A percentile compares a stretch with the other conserved stretches of the same genome.
Evolutionary conservation across 92 coral and sea anemone species (phyloP).

Genomic region (Parazoanthus atlanticus): DNA sequence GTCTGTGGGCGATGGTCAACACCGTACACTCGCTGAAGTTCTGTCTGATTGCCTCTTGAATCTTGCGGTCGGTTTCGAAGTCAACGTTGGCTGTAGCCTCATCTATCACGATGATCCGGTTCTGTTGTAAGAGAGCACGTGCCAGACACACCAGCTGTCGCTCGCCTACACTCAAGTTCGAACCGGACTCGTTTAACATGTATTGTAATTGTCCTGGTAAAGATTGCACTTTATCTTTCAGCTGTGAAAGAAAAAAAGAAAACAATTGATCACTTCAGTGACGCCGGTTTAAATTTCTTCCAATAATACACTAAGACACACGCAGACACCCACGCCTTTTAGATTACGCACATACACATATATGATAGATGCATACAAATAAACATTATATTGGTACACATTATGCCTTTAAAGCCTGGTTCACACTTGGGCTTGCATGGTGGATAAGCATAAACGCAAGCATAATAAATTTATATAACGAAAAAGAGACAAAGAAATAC

Average conservation of each 20-base stretch:
- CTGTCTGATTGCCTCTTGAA: slow-evolving; percentile 25
- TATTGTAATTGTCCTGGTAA: slow-evolving; percentile 23
- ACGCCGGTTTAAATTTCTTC: neutral
- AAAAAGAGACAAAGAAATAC: too few species aligned
- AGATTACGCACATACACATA: too few species aligned
- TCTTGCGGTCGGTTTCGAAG: slow-evolving; percentile 32
- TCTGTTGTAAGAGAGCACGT: slow-evolving; percentile 21
- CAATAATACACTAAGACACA: neutral
- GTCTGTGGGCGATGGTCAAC: slow-evolving; percentile 35
- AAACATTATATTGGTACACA: too few species aligned
- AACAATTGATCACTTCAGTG: neutral
- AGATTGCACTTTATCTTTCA: slow-evolving; percentile 27
- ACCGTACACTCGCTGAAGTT: slow-evolving; percentile 38
- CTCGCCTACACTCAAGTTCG: slow-evolving; percentile 25
- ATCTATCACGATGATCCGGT: slow-evolving; percentile 26
- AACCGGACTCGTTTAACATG: slow-evolving; percentile 6
- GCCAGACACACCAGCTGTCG: slow-evolving; percentile 34
- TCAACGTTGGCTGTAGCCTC: slow-evolving; percentile 41
- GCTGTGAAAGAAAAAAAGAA: neutral
- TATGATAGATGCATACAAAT: too few species aligned
- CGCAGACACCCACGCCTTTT: too few species aligned
- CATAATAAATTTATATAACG: too few species aligned
- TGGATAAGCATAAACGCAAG: too few species aligned
- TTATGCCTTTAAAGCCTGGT: too few species aligned
- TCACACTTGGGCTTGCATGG: too few species aligned